phyloP scores from a whole-genome alignment of 2,113 vertebrate genomes.

The Charadrius vociferus region DNA sequence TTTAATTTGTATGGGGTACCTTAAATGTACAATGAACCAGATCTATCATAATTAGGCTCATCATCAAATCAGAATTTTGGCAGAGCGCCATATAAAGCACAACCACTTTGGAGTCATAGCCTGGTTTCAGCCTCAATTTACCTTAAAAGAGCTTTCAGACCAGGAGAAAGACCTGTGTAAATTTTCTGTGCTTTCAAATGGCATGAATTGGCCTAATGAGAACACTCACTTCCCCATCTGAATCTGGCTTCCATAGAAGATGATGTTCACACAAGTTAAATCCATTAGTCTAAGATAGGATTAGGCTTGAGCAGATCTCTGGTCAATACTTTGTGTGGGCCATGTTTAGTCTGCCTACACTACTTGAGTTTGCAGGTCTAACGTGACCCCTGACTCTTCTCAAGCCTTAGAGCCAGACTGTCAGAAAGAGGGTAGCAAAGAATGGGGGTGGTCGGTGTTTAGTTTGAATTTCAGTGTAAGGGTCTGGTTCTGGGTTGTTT shows the following conservation, averaged over 20 bases:
- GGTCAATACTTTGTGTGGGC: background rate
- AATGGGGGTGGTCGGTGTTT: background rate
- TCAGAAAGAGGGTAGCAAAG: background rate
- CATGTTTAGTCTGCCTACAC: background rate
- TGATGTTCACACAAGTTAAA: background rate
- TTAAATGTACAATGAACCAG: background rate
- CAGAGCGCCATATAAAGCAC: background rate
- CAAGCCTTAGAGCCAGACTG: background rate
- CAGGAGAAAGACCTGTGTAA: background rate
- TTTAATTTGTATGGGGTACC: background rate
- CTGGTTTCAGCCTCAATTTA: background rate
- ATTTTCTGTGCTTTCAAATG: background rate
- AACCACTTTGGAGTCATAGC: background rate
- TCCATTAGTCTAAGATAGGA: background rate
- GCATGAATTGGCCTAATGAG: background rate
- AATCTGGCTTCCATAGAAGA: background rate
- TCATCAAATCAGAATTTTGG: background rate
- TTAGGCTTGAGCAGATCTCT: background rate
- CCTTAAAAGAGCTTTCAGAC: background rate
- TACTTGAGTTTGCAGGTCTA: background rate
- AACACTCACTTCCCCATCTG: background rate
- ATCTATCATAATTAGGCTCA: background rate
- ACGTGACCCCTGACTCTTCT: background rate
- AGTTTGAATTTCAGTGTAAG: background rate
- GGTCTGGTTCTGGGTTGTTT: background rate